Evolutionary conservation across 2,797 vertebrate species (phyloP), one percentile per base, ranked within the genome.

Genomic region (Vultur gryphus): DNA sequence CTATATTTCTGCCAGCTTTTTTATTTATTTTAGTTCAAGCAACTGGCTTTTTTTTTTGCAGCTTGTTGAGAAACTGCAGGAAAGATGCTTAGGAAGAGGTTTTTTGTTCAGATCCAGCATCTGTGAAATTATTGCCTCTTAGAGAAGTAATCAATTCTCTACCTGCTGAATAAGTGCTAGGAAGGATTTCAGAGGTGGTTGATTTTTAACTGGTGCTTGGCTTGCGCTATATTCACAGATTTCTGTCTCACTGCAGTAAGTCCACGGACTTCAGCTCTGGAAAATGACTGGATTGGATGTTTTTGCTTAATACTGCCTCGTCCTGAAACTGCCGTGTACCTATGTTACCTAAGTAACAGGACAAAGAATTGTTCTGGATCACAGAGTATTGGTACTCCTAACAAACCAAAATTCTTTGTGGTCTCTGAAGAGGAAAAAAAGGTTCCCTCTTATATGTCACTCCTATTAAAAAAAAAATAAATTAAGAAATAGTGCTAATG

Each of bases 111-210:
- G 64, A 49, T 61, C 49, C 64, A 77, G 75, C 51, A 87, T 81
- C 83, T 71, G 77, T 79, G 78, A 95, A 94, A 95, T 95, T 92
- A 94, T 90, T 93, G 57, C 84, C 48, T 95, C 67, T 82, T 90
- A 13, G n/a, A 93, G 85, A 73, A 87, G 41, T 51, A 95, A 97
- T 95, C 94, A 72, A 87, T 97, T 90, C 84, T 79, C 76, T 71
- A 79, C 86, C 64, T 95, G 80, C 96, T 97, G 91, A 92, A 85
- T 90, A 95, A 95, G 83, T 95, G 25, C 48, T 35, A 26, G 59
- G 51, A 66, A 73, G 67, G 78, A 87, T 95, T 95, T 95, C 85
- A 82, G 90, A 90, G 67, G 19, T 82, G 52, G 16, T 29, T 73
- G 62, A 66, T 64, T 84, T 90, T 87, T 84, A 86, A 31, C 77